A percentile compares a stretch with the other conserved stretches of the same genome.
phyloP scores from a whole-genome alignment of 2,113 vertebrate genomes.

The Siphamia tubifer region DNA sequence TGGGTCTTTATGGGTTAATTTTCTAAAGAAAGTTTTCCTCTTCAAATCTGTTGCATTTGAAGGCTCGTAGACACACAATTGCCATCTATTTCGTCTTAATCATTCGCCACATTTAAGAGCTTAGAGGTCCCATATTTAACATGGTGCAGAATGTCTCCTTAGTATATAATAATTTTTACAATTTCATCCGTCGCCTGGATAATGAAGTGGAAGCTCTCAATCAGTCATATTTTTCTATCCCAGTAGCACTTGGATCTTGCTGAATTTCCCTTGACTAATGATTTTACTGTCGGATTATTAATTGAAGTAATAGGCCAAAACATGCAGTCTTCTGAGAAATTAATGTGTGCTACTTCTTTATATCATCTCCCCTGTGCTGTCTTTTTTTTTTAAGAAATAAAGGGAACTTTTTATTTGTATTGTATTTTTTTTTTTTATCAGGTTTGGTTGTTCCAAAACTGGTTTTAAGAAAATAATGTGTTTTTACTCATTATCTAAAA shows the following conservation, averaged over 20 bases:
- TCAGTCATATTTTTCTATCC: constrained; percentile 62
- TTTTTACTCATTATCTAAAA: too few relatives aligned
- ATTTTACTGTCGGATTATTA: constrained; percentile 62
- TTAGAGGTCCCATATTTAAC: constrained; percentile 4
- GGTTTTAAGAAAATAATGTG: too few relatives aligned
- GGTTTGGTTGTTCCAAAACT: too few relatives aligned
- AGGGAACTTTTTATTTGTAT: background rate
- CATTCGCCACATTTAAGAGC: background rate
- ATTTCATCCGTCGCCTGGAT: constrained; percentile 44
- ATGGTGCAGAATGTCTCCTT: constrained; percentile 14
- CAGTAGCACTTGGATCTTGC: constrained; percentile 11
- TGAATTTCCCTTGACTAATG: constrained; percentile 65
- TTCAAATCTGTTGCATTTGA: too few relatives aligned
- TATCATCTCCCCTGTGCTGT: background rate
- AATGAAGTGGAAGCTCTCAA: constrained; percentile 68
- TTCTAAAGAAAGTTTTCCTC: too few relatives aligned
- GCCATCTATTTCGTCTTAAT: background rate
- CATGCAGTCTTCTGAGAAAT: constrained; percentile 39
- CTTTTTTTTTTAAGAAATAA: background rate
- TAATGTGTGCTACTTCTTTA: constrained; percentile 7
- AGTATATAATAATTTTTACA: constrained; percentile 31
- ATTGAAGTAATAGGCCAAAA: constrained; percentile 69
- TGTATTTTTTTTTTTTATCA: background rate
- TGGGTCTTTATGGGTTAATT: too few relatives aligned
- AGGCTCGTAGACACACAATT: too few relatives aligned